Evolutionary conservation across 2,797 vertebrate species (phyloP), one percentile per base, ranked within the genome.

Genomic region (Crocodylus rhombifer): DNA sequence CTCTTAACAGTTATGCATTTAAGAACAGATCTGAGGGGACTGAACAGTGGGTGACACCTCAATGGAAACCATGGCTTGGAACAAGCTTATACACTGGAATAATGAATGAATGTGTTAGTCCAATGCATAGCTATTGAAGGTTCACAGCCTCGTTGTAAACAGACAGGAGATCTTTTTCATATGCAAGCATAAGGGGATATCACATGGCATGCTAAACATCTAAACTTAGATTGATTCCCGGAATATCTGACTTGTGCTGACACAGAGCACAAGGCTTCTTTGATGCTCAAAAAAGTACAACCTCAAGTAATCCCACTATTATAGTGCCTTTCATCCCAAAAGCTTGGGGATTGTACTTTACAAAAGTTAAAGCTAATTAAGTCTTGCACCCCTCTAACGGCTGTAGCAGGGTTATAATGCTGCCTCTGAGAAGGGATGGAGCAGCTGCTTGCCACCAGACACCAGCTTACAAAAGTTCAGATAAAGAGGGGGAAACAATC

Each of bases 121-220:
- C 85, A 94, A 16, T 1, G 18, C 88, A 94, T 97, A 97, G 96
- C 95, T 96, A 96, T 95, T 97, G 97, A 96, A 91, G 94, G 56
- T 93, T 96, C 93, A 92, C 82, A 94, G 89, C 89, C 96, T 83
- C 87, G 80, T 87, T 90, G 86, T 86, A 95, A 96, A 93, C 51
- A 95, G 92, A 96, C 87, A 96, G 92, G 95, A 97, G 95, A 95
- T 42, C 88, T 89, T 96, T 90, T 88, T 90, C 87, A 81, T 92
- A 91, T 89, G 28, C 77, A 90, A 86, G 88, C 26, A 33, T 77
- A 90, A 63, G 12, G 64, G 36, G 87, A 91, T 30, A 94, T 56
- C 78, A 86, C 42, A 92, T 62, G 86, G 61, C 67, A 82, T 30
- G 79, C 90, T 94, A 89, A 94, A 84, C 7, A 86, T 30, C 56